A percentile compares a stretch with the other conserved stretches of the same genome.
These are phyloP conservation scores for Saccopteryx leptura DNA, from an alignment of 2,113 vertebrate genomes.

Conservation along the genomic window DNA sequence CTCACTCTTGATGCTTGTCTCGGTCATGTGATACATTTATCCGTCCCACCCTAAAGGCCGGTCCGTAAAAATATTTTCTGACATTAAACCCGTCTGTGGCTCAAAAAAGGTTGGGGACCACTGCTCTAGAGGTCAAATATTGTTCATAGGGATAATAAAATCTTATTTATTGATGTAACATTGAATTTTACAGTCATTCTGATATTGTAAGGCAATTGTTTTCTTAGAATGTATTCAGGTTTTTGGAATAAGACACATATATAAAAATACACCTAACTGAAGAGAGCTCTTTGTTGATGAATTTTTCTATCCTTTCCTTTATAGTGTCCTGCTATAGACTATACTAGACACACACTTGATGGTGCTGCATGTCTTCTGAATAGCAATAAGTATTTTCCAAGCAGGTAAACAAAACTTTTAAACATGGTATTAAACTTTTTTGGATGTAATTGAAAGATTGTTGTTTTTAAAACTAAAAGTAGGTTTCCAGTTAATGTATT, in stretches of 20 bases:
- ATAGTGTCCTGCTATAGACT: conserved; percentile 99
- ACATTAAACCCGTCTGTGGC: too few species aligned
- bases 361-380: conserved; percentile 99
- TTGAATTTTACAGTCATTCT: conserved; percentile 41
- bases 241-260: neutral
- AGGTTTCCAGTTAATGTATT: neutral
- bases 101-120: too few species aligned
- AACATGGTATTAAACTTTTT: conserved; percentile 36
- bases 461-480: conserved; percentile 56
- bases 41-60: too few species aligned
- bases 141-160: conserved; percentile 10
- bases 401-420: conserved; percentile 92
- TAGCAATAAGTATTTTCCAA: conserved; percentile 99
- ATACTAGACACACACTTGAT: conserved; percentile 98
- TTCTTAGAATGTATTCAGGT: conserved; percentile 5
- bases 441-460: conserved; percentile 42
- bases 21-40: too few species aligned
- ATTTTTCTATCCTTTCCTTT: conserved; percentile 72
- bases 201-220: neutral
- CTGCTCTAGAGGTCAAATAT: neutral
- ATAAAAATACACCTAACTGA: conserved; percentile 3
- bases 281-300: conserved; percentile 45
- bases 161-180: conserved; percentile 2
- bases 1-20: too few species aligned
- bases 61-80: too few species aligned